Conservation (phyloP, 2,113 vertebrate genomes). For the Mobula hypostoma region DNA sequence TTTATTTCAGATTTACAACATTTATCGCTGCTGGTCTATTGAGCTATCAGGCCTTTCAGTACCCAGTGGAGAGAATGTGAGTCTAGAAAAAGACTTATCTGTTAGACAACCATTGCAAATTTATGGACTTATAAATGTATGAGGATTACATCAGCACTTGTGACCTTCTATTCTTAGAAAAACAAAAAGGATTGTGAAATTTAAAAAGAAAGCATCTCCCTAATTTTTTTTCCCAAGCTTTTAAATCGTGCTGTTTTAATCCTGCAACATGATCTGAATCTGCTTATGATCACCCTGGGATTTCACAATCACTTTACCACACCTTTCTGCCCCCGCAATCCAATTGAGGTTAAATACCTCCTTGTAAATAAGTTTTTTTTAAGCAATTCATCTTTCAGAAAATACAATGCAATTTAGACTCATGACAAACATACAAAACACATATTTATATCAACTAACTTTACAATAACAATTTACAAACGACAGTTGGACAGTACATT, state of each 20-base stretch:
- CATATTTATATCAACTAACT: background rate
- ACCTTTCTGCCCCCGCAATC: background rate
- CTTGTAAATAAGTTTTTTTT: background rate
- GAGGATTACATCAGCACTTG: background rate
- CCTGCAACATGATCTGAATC: background rate
- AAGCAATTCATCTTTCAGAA: conserved; percentile 4
- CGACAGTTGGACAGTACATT: too few relatives aligned
- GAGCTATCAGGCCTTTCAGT: too few relatives aligned
- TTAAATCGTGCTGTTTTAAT: background rate
- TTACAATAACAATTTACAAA: too few relatives aligned
- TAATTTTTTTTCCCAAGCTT: background rate
- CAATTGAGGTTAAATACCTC: background rate
- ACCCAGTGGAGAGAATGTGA: too few relatives aligned
- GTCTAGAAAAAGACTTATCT: background rate
- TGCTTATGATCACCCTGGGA: background rate
- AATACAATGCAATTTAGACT: background rate
- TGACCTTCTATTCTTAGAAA: background rate
- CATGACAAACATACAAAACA: background rate
- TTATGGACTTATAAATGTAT: background rate
- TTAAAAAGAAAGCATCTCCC: background rate
- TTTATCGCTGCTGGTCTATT: too few relatives aligned
- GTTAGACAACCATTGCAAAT: background rate
- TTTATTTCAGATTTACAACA: too few relatives aligned
- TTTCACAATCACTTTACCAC: conserved; percentile 14
- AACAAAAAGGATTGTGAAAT: conserved; percentile 10